Percentiles rank a stretch among this genome's conserved stretches.
Evolutionary conservation across 2,113 vertebrate genomes (phyloP).

Genomic region (Zapus hudsonius): DNA sequence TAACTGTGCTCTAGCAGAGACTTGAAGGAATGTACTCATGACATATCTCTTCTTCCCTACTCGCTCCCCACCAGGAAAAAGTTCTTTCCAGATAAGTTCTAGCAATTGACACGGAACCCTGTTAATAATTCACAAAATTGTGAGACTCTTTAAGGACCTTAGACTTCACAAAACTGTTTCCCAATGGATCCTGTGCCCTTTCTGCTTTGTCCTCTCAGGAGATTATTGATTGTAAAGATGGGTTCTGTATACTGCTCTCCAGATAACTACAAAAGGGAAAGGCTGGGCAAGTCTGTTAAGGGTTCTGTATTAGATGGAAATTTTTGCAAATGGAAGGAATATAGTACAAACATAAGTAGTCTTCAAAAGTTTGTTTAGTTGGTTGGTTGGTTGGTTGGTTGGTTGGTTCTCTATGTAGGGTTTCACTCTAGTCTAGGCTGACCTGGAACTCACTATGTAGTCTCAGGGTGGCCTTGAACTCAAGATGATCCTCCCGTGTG

Average conservation of each 20-base stretch:
- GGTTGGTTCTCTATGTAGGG: too few relatives aligned
- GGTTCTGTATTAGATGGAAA: neutral
- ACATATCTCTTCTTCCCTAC: neutral
- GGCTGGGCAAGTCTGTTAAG: neutral
- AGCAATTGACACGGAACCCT: constrained; percentile 45
- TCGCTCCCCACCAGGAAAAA: constrained; percentile 23
- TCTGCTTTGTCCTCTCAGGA: neutral
- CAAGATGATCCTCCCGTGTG: too few relatives aligned
- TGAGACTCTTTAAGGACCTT: constrained; percentile 10
- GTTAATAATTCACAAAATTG: constrained; percentile 56
- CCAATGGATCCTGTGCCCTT: constrained; percentile 25
- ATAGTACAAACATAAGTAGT: neutral
- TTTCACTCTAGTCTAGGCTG: too few relatives aligned
- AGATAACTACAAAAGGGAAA: neutral
- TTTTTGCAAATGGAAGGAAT: neutral
- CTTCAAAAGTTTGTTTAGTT: too few relatives aligned
- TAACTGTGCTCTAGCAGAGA: neutral
- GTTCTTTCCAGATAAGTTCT: neutral
- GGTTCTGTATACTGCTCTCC: neutral
- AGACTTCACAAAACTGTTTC: constrained; percentile 20
- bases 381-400: too few relatives aligned
- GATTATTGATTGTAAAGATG: constrained; percentile 23
- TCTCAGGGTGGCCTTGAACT: too few relatives aligned
- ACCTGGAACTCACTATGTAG: too few relatives aligned
- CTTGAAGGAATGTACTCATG: neutral